Percentiles rank a stretch among this genome's conserved stretches.
Conservation (phyloP, 2,113 vertebrate species). For the Tragelaphus strepsiceros region DNA sequence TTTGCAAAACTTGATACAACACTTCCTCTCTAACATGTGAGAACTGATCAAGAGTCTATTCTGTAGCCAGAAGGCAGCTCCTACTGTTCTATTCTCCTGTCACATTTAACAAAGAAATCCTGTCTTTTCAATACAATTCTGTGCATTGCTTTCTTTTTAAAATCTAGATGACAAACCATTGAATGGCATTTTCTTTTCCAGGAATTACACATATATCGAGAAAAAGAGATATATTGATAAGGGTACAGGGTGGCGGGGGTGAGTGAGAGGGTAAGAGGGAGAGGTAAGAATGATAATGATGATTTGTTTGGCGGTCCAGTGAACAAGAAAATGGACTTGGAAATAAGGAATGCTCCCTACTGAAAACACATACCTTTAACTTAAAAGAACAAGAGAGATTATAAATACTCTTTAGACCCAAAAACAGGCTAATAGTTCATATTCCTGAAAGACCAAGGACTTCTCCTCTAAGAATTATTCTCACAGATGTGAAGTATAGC, state of each 20-base stretch:
- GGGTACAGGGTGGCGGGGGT: not conserved
- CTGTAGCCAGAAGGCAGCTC: not conserved
- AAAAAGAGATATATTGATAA: not conserved
- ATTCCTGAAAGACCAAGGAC: not conserved
- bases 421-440: not conserved
- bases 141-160: not conserved
- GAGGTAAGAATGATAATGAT: not conserved
- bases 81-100: not conserved
- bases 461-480: not conserved
- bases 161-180: not conserved
- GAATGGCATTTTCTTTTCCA: not conserved
- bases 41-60: not conserved
- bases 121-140: constrained; percentile 4
- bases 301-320: not conserved
- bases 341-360: not conserved
- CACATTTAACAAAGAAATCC: not conserved
- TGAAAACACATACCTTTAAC: not conserved
- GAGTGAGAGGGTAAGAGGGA: not conserved
- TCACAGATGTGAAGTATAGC: not conserved
- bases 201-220: not conserved
- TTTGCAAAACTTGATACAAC: not conserved
- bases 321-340: not conserved
- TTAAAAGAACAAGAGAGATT: not conserved
- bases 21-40: not conserved
- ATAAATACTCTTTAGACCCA: not conserved